phyloP scores from a whole-genome alignment of 2,113 vertebrate species.

The Danio rerio region GRCz12tu NC_133184.1:54605001-54605500 shows the following conservation, averaged over 20 bases:
- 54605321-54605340: neutral
- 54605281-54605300: neutral
- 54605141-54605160: constrained; percentile 38
- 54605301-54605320: neutral
- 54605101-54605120: neutral
- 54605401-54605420: neutral
- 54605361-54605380: neutral
- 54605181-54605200: constrained; percentile 60
- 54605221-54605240: constrained; percentile 62
- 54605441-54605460: no score
- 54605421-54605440: no score
- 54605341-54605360: neutral
- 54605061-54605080: neutral
- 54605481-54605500: no score
- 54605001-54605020: neutral
- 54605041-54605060: neutral
- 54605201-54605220: constrained; percentile 64
- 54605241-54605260: constrained; percentile 32
- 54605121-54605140: neutral
- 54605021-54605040: neutral
- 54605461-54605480: no score
- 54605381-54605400: neutral
- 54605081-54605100: neutral
- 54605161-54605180: constrained; percentile 64
- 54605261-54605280: constrained; percentile 38